Percentiles rank a stretch among this genome's conserved stretches.
Conservation (phyloP, 2,113 vertebrate genomes). For the Anseranas semipalmata region DNA sequence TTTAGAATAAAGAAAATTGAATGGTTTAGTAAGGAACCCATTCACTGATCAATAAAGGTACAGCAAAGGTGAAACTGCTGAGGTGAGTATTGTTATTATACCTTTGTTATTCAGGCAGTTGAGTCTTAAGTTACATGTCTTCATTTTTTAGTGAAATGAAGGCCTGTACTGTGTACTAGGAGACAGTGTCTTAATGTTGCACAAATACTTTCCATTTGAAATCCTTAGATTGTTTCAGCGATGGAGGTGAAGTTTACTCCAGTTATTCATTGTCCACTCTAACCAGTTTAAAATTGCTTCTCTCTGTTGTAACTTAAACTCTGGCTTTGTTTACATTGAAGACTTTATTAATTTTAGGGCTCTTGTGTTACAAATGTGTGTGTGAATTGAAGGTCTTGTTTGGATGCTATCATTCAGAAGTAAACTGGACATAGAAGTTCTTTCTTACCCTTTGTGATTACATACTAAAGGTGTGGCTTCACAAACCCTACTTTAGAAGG, state of each 20-base stretch:
- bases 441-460: fast-evolving
- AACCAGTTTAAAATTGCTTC: neutral
- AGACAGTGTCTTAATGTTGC: neutral
- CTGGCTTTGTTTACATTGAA: neutral
- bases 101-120: neutral
- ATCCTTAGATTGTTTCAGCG: neutral
- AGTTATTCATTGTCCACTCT: fast-evolving
- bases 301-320: neutral
- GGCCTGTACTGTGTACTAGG: neutral
- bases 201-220: neutral
- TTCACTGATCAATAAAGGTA: neutral
- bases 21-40: neutral
- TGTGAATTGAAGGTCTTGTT: neutral
- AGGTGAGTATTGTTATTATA: neutral
- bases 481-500: neutral
- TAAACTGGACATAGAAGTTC: neutral
- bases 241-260: neutral
- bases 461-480: neutral
- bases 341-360: neutral
- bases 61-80: neutral
- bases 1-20: neutral
- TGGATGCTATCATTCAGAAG: neutral
- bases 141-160: neutral
- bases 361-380: neutral
- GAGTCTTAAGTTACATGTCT: neutral